These are phyloP conservation scores for Macropus fuliginosus DNA, from an alignment of 2,797 vertebrate genomes.

Conservation along the genomic window DNA sequence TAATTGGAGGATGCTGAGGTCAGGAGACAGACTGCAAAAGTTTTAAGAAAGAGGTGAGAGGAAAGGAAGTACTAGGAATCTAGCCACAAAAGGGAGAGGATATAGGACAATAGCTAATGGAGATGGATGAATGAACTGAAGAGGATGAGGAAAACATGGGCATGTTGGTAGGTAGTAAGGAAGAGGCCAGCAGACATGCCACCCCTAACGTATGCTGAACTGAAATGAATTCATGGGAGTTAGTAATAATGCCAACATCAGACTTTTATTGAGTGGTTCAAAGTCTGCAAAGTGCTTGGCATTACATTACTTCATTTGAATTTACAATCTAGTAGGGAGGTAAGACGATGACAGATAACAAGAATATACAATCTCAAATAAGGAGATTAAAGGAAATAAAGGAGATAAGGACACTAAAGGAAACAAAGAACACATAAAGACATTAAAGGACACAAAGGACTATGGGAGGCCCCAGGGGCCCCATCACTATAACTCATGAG, in stretches of 20 bases:
- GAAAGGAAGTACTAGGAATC: not conserved
- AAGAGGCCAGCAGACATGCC: not conserved
- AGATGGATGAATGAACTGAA: not conserved
- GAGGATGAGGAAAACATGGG: not conserved
- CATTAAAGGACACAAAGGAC: not conserved
- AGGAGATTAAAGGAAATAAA: not conserved
- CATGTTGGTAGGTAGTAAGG: not conserved
- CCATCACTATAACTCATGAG: not conserved
- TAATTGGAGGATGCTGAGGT: not conserved
- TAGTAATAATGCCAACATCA: not conserved
- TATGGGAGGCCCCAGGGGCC: not conserved
- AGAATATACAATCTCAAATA: not conserved
- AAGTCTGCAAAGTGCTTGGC: not conserved
- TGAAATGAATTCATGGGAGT: not conserved
- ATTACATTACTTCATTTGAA: not conserved
- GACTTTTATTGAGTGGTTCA: not conserved
- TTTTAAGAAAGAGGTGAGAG: not conserved
- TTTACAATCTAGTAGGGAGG: not conserved
- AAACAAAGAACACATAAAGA: not conserved
- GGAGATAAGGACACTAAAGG: not conserved
- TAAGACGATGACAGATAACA: not conserved
- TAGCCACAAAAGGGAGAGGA: not conserved
- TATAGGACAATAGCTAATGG: not conserved
- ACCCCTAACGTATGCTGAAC: not conserved
- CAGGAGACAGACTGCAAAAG: not conserved